Conservation (phyloP, 1,140 invertebrate species). For the Zaprionus tsacasi region DNA sequence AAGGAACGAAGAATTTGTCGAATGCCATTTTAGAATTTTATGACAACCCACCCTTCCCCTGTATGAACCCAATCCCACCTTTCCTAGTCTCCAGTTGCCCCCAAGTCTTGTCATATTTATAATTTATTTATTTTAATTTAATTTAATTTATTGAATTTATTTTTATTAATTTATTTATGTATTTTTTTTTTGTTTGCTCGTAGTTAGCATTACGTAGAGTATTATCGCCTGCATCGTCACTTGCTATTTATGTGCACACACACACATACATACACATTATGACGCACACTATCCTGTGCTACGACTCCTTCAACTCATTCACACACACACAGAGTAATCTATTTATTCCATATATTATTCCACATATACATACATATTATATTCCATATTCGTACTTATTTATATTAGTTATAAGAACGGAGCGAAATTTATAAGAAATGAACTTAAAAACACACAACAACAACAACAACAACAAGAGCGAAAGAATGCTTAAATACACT, state of each 20-base stretch:
- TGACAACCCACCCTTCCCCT: background rate
- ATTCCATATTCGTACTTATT: slow-evolving; percentile 19
- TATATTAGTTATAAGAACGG: slow-evolving; percentile 26
- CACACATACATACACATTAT: slow-evolving; percentile 16
- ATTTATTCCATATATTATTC: slow-evolving; percentile 31
- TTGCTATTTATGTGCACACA: slow-evolving; percentile 24
- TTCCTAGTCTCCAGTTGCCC: background rate
- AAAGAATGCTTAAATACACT: slow-evolving; percentile 71
- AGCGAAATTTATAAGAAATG: slow-evolving; percentile 4
- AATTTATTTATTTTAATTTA: slow-evolving; percentile 51
- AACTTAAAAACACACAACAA: slow-evolving; percentile 5
- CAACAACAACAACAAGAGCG: background rate
- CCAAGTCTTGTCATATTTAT: slow-evolving; percentile 17
- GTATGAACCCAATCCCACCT: background rate
- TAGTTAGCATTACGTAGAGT: slow-evolving; percentile 27
- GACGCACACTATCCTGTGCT: slow-evolving; percentile 6
- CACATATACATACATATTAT: too few species aligned
- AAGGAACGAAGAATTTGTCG: slow-evolving; percentile 64
- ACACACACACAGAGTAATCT: slow-evolving; percentile 8
- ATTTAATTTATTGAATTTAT: slow-evolving; percentile 31
- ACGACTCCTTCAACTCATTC: background rate
- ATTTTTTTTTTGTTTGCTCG: slow-evolving; percentile 22
- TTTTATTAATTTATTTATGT: slow-evolving; percentile 39
- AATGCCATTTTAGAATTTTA: slow-evolving; percentile 75
- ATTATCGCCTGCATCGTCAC: slow-evolving; percentile 10